These are phyloP conservation scores for Pissodes strobi DNA, from an alignment of 1,140 invertebrate genomes.

Conservation along the genomic window DNA sequence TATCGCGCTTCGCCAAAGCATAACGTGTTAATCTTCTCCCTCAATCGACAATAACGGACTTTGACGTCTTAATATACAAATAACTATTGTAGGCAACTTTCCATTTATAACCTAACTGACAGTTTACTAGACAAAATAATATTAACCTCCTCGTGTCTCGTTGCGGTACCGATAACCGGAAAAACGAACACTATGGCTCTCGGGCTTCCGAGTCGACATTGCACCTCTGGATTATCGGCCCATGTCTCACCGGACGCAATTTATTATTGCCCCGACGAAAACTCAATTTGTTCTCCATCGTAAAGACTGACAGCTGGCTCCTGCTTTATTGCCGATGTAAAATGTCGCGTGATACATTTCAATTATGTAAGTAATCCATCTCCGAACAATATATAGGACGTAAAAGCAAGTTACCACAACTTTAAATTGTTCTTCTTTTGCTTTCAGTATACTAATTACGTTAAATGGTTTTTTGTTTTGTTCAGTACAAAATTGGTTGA, in stretches of 20 bases:
- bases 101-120: no score
- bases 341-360: conserved; percentile 37
- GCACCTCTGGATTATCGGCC: conserved; percentile 42
- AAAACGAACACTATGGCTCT: conserved; percentile 3
- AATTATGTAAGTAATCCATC: conserved; percentile 34
- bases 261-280: conserved; percentile 48
- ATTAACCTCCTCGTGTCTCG: background rate
- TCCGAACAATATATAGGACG: conserved; percentile 10
- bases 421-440: conserved; percentile 1
- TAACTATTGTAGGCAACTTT: no score
- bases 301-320: conserved; percentile 38
- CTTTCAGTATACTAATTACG: no score
- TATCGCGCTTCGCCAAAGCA: no score
- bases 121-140: no score
- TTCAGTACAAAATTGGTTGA: no score
- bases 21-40: no score
- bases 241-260: conserved; percentile 43
- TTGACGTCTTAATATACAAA: no score
- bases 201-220: conserved; percentile 34
- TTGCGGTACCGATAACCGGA: background rate
- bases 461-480: no score
- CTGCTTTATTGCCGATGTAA: conserved; percentile 34
- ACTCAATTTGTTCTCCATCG: conserved; percentile 48
- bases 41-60: no score
- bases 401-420: conserved; percentile 7